Evolutionary conservation across 2,888 invertebrate genomes (phyloP).

Genomic region (Drepanosiphum platanoidis): DNA sequence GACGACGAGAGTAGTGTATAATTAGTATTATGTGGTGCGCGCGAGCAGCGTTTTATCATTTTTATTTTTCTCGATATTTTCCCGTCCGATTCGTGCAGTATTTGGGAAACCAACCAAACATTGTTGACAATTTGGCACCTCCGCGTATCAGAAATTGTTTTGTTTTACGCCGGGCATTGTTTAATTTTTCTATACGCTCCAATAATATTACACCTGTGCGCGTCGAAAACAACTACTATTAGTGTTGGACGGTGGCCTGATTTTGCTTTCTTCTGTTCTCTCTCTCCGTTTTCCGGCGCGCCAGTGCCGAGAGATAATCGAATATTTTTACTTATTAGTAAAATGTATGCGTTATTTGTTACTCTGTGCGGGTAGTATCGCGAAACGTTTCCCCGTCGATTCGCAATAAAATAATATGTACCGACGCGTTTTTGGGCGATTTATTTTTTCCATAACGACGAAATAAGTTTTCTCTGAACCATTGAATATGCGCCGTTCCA

Average conservation of each 20-base stretch:
- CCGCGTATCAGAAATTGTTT: slow-evolving; percentile 28
- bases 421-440: no score
- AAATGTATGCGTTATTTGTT: no score
- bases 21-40: no score
- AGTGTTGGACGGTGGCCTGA: slow-evolving; percentile 10
- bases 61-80: slow-evolving; percentile 26
- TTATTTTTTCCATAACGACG: no score
- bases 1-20: not conserved
- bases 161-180: slow-evolving; percentile 29
- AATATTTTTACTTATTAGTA: no score
- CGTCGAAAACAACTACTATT: not conserved
- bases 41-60: not conserved
- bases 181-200: slow-evolving; percentile 30
- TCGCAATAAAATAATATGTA: no score
- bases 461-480: no score
- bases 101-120: slow-evolving; percentile 19
- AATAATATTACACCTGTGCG: not conserved
- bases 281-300: no score
- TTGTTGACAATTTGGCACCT: slow-evolving; percentile 32
- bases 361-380: no score
- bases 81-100: not conserved
- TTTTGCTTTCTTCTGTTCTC: not conserved
- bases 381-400: no score
- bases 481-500: no score
- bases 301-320: no score